Base-by-base conservation (phyloP, 2,797 vertebrate species). In the Pseudopleuronectes americanus region DNA sequence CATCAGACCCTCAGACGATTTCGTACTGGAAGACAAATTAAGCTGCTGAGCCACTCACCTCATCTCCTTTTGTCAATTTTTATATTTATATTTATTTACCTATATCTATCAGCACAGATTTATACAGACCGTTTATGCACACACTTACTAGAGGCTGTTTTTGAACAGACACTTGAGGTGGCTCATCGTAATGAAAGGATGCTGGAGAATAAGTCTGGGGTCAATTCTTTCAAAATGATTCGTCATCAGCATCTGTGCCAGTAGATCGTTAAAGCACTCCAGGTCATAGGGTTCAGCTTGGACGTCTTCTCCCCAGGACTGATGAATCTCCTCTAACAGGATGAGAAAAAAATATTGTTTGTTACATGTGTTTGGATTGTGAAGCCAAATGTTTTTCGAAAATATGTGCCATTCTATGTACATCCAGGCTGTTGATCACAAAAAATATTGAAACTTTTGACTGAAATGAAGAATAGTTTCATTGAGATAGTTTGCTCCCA, bases 121-220 rank as follows among this genome's bases (percentile, higher is more conserved):
- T 31, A 24, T 6, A 24, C 22, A 17, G 16, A 13, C 8, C 23
- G 8, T 55, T 26, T 54, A 10, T n/a, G 17, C 26, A 38, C 10
- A 38, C 36, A 38, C 36, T 57, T 41, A 57, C 56, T 57, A 57
- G n/a, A 21, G 14, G 56, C 31, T 21, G 55, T 57, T 57, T n/a
- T 22, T 21, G 7, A 41, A 22, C 0, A 0, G 3, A 4, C 33
- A n/a, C 8, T 22, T 6, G 0, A 57, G n/a, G 56, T 57, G 56
- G 31, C 31, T 57, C 56, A 57, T 57, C 2, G 56, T 41, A 1
- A 57, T 6, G 10, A 57, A 57, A 0, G 56, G 56, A 36, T 57
- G 56, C 21, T 57, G n/a, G 1, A 57, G 56, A 38, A 57, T 57
- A 21, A 14, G 19, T 12, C 33, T 23, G 12, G 56, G 17, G 9